These are phyloP conservation scores for Choristoneura rosaceana DNA, from an alignment of 2,888 invertebrate species.

Conservation along the genomic window DNA sequence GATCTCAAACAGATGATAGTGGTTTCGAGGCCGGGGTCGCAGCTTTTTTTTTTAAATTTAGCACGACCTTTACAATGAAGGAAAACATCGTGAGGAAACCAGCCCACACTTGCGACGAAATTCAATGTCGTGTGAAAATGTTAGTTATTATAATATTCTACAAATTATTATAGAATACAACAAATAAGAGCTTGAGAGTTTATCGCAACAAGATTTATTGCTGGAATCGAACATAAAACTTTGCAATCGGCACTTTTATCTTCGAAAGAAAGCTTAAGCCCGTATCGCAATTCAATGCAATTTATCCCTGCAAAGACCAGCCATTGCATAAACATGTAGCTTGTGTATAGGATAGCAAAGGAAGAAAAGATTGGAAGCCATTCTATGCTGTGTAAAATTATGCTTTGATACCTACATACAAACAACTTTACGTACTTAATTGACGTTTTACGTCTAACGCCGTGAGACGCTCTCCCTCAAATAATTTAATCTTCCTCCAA, in stretches of 20 bases:
- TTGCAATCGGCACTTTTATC: conserved; percentile 45
- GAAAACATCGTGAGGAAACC: too few species aligned
- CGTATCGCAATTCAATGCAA: conserved; percentile 54
- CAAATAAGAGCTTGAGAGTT: conserved; percentile 1
- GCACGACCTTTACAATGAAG: too few species aligned
- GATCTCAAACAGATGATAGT: too few species aligned
- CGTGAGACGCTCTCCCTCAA: too few species aligned
- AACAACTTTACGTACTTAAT: too few species aligned
- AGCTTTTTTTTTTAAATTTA: too few species aligned
- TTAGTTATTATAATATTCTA: too few species aligned
- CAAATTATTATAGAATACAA: background rate
- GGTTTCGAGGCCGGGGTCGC: too few species aligned
- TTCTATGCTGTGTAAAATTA: background rate
- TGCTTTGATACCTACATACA: background rate
- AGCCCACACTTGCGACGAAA: too few species aligned
- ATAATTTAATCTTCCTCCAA: too few species aligned
- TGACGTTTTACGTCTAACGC: too few species aligned
- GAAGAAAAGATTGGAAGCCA: background rate
- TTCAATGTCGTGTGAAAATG: too few species aligned
- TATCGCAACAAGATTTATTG: conserved; percentile 36
- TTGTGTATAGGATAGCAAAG: background rate
- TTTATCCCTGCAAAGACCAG: conserved; percentile 54
- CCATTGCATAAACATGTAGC: conserved; percentile 60
- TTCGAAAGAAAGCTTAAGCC: conserved; percentile 43
- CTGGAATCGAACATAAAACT: conserved; percentile 35